Conservation (phyloP, 1,140 invertebrate species). For the Oreohelix idahoensis region DNA sequence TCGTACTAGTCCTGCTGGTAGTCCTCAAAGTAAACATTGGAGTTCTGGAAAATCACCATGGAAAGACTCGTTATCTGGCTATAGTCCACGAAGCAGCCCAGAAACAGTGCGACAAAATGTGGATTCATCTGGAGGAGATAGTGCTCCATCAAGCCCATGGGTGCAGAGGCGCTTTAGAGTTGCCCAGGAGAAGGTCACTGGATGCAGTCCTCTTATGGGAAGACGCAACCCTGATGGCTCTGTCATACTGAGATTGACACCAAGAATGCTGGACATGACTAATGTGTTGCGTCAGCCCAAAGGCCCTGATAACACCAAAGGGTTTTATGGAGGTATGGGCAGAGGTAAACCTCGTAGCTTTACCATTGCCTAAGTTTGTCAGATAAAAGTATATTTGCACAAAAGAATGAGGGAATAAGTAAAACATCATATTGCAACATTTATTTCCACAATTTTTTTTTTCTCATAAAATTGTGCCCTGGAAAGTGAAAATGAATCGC, state of each 20-base stretch:
- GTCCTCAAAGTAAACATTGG: slow-evolving; percentile 58
- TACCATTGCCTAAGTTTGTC: slow-evolving; percentile 52
- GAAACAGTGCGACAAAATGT: slow-evolving; percentile 57
- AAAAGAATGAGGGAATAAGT: not conserved
- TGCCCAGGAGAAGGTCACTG: slow-evolving; percentile 58
- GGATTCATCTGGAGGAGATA: slow-evolving; percentile 55
- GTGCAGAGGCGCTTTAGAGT: slow-evolving; percentile 74
- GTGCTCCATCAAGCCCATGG: slow-evolving; percentile 73
- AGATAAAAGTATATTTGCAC: not conserved
- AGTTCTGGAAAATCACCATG: slow-evolving; percentile 66
- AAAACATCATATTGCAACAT: not conserved
- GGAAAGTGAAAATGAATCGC: slow-evolving; percentile 8
- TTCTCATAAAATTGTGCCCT: not conserved
- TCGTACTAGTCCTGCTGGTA: slow-evolving; percentile 64
- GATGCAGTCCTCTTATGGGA: slow-evolving; percentile 56
- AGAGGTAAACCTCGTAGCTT: slow-evolving; percentile 65
- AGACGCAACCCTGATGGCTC: slow-evolving; percentile 52
- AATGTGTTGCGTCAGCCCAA: slow-evolving; percentile 84
- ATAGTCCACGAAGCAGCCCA: slow-evolving; percentile 68
- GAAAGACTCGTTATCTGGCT: slow-evolving; percentile 48
- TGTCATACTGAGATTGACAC: slow-evolving; percentile 38
- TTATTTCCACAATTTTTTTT: slow-evolving; percentile 6
- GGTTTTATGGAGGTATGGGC: slow-evolving; percentile 76
- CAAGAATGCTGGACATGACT: slow-evolving; percentile 71
- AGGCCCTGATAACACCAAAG: slow-evolving; percentile 87